Evolutionary conservation across 1,140 invertebrate species (phyloP).

Genomic region (Drosophila willistoni): DNA sequence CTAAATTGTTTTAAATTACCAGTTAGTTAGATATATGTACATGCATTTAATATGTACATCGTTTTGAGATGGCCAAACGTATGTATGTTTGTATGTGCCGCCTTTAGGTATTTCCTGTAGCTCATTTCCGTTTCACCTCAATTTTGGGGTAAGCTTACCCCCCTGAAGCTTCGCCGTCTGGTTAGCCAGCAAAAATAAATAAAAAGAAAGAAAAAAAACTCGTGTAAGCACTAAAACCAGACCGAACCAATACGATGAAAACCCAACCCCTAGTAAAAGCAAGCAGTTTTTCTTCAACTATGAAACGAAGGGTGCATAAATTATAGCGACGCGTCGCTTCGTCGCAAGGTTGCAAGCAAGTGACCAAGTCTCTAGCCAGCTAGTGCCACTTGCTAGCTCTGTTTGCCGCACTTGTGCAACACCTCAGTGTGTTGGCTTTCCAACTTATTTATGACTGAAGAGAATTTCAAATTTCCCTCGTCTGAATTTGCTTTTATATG

Average conservation of each 20-base stretch:
- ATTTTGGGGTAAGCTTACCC: conserved; percentile 61
- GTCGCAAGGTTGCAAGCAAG: conserved; percentile 62
- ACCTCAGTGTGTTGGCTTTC: conserved; percentile 51
- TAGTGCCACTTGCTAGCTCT: conserved; percentile 24
- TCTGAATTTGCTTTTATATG: conserved; percentile 42
- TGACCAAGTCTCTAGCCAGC: conserved; percentile 56
- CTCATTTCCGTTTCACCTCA: conserved; percentile 82
- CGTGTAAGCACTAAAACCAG: conserved; percentile 61
- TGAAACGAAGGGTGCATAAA: conserved; percentile 75
- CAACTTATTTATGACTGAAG: conserved; percentile 58
- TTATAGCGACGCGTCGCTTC: conserved; percentile 59
- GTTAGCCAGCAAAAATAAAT: conserved; percentile 29
- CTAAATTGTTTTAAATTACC: conserved; percentile 80
- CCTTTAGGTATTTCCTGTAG: conserved; percentile 79
- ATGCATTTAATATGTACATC: conserved; percentile 13
- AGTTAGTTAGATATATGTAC: conserved; percentile 58
- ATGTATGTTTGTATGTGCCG: conserved; percentile 39
- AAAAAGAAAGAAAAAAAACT: conserved; percentile 50
- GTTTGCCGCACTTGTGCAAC: conserved; percentile 59
- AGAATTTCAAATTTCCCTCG: conserved; percentile 71
- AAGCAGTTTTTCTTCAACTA: conserved; percentile 54
- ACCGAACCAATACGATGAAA: conserved; percentile 42
- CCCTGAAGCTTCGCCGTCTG: not conserved
- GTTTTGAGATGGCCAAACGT: not conserved
- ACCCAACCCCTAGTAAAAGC: conserved; percentile 48